These are phyloP conservation scores for Chaetura pelagica DNA, from an alignment of 2,113 vertebrate species.

Conservation along the genomic window DNA sequence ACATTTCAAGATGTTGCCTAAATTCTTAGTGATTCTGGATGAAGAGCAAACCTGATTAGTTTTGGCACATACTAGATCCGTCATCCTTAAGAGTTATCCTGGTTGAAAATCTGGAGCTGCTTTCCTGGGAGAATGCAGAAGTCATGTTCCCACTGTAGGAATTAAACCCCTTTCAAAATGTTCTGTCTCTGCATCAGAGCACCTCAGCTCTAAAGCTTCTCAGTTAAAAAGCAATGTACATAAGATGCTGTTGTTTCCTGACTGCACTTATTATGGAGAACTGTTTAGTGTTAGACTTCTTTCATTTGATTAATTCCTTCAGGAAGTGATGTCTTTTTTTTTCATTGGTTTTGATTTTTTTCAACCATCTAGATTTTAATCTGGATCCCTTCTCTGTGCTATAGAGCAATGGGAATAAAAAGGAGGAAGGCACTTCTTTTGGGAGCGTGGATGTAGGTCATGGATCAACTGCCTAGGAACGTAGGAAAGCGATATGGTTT, in stretches of 20 bases:
- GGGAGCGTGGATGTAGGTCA: neutral
- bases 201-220: neutral
- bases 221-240: neutral
- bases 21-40: neutral
- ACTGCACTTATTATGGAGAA: neutral
- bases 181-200: neutral
- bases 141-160: neutral
- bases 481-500: neutral
- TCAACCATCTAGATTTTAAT: neutral
- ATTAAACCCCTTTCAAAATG: neutral
- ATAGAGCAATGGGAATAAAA: neutral
- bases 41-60: neutral
- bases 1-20: neutral
- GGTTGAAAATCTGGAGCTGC: neutral
- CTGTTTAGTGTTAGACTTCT: neutral
- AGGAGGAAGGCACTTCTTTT: neutral
- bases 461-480: neutral
- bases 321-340: neutral
- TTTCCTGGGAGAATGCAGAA: neutral
- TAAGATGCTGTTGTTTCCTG: neutral
- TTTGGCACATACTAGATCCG: neutral
- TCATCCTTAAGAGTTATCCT: neutral
- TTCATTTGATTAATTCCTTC: neutral
- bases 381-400: neutral
- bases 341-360: neutral